Conservation (phyloP, 1,140 invertebrate species). For the Aporrectodea caliginosa region DNA sequence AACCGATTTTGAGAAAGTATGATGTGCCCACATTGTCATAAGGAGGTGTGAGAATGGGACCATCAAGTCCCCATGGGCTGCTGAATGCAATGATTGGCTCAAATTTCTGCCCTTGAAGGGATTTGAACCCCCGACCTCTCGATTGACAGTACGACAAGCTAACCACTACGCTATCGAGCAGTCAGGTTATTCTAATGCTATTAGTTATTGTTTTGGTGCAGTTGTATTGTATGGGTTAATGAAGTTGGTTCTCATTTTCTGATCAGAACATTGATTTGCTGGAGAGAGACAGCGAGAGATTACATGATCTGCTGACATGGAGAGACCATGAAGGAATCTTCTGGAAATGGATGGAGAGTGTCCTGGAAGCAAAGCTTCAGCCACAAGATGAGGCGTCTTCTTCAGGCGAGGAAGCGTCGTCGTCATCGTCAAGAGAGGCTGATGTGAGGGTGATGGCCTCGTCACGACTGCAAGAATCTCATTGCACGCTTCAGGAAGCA, state of each 20-base stretch:
- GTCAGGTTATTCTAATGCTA: too few relatives aligned
- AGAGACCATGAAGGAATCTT: slow-evolving; percentile 43
- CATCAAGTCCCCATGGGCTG: too few relatives aligned
- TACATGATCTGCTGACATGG: slow-evolving; percentile 41
- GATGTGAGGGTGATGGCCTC: background rate
- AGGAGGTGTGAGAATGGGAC: too few relatives aligned
- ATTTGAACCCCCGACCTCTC: too few relatives aligned
- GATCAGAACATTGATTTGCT: slow-evolving; percentile 39
- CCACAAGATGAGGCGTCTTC: too few relatives aligned
- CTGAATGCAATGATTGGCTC: too few relatives aligned
- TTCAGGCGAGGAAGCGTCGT: background rate
- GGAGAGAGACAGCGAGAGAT: slow-evolving; percentile 42
- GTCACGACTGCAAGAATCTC: slow-evolving; percentile 31
- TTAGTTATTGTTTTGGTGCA: too few relatives aligned
- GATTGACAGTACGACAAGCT: too few relatives aligned
- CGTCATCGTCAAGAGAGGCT: background rate
- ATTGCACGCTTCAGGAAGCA: slow-evolving; percentile 33
- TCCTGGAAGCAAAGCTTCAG: slow-evolving; percentile 5
- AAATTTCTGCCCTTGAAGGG: too few relatives aligned
- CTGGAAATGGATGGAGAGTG: slow-evolving; percentile 49
- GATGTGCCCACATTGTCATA: too few relatives aligned
- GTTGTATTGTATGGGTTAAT: background rate
- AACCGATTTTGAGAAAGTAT: too few relatives aligned
- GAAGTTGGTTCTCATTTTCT: background rate
- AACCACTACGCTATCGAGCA: too few relatives aligned